Evolutionary conservation across 2,113 vertebrate species (phyloP).

Genomic region (Onychorhynchus coronatus): DNA sequence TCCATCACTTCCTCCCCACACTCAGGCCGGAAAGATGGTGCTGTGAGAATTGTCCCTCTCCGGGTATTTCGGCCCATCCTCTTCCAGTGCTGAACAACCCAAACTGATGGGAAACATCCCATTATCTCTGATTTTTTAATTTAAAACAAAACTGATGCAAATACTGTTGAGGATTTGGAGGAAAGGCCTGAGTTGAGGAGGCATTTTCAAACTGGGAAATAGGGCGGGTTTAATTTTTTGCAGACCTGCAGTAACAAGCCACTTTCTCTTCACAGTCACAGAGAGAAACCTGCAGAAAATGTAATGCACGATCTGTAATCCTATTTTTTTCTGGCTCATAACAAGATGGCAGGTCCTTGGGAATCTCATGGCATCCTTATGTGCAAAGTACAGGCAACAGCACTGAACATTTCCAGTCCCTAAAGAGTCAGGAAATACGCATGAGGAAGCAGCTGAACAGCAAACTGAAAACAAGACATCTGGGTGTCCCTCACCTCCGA

Average conservation of each 20-base stretch:
- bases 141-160: neutral
- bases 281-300: neutral
- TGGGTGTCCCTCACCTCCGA: neutral
- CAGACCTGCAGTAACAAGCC: neutral
- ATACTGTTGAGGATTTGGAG: neutral
- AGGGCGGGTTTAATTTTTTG: neutral
- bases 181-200: neutral
- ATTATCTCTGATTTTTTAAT: neutral
- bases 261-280: neutral
- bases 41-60: neutral
- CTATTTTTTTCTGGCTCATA: neutral
- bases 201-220: neutral
- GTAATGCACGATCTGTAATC: too few relatives aligned
- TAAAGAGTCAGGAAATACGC: neutral
- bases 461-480: accelerated
- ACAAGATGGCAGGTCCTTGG: neutral
- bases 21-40: neutral
- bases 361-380: neutral
- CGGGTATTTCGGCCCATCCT: neutral
- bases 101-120: neutral
- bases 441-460: neutral
- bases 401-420: neutral
- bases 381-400: accelerated
- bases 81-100: neutral
- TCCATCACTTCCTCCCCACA: neutral